phyloP scores from a whole-genome alignment of 2,113 vertebrate genomes.

The Catharus minimus region DNA sequence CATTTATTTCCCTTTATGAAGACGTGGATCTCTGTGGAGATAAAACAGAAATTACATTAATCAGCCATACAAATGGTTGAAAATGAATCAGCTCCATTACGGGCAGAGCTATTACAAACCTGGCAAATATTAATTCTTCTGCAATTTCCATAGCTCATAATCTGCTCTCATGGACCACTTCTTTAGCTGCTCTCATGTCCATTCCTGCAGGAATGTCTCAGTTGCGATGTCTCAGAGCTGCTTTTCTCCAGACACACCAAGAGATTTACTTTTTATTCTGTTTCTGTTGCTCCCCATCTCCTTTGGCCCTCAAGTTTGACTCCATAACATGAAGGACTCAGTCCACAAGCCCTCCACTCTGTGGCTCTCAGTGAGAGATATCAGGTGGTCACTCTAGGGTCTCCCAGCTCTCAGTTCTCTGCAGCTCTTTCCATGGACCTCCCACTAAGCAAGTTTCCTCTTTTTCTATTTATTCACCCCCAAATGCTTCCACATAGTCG shows the following conservation, averaged over 20 bases:
- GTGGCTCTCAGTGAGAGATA: neutral
- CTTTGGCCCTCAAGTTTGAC: neutral
- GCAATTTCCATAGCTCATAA: neutral
- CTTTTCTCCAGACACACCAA: neutral
- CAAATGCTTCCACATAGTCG: neutral
- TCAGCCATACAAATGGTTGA: neutral
- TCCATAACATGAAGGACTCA: neutral
- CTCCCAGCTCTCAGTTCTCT: neutral
- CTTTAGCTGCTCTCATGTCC: neutral
- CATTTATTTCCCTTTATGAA: neutral
- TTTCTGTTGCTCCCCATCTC: neutral
- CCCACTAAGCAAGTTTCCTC: conserved; percentile 25
- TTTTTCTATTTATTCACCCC: conserved; percentile 41
- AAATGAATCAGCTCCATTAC: neutral
- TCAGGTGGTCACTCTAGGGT: neutral
- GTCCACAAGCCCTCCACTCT: neutral
- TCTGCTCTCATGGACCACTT: neutral
- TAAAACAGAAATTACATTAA: neutral
- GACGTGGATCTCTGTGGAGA: neutral
- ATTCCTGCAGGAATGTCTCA: neutral
- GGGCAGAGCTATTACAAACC: neutral
- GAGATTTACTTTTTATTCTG: neutral
- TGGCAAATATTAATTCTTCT: neutral
- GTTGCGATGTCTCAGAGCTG: neutral
- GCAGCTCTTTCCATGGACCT: conserved; percentile 9